phyloP scores from a whole-genome alignment of 2,888 invertebrate species.

The Chrysolina oricalcia region DNA sequence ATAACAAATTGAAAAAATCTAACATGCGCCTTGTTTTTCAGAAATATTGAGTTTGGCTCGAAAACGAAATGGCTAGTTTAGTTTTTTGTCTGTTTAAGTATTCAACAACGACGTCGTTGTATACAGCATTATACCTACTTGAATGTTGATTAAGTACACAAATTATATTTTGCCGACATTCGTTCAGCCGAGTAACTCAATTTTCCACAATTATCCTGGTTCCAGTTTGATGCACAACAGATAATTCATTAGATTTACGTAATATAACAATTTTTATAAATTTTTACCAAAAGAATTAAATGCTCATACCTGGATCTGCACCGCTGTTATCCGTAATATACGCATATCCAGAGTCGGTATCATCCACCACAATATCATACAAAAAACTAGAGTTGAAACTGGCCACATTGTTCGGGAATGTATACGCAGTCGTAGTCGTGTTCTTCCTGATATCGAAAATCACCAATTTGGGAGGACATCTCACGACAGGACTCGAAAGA shows the following conservation, averaged over 20 bases:
- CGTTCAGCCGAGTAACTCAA: neutral
- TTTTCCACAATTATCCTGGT: neutral
- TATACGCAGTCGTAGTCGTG: constrained; percentile 74
- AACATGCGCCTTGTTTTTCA: no score
- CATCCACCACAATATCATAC: constrained; percentile 83
- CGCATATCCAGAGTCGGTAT: constrained; percentile 79
- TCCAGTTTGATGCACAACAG: neutral
- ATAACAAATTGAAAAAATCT: no score
- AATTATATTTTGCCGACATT: neutral
- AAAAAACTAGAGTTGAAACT: constrained; percentile 76
- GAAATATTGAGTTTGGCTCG: no score
- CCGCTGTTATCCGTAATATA: constrained; percentile 83
- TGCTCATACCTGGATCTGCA: constrained; percentile 77
- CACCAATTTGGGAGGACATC: constrained; percentile 81
- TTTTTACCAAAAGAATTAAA: neutral
- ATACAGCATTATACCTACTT: neutral
- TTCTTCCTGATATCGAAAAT: constrained; percentile 79
- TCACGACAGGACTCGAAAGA: constrained; percentile 73
- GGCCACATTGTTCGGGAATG: constrained; percentile 77
- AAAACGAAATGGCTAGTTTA: no score
- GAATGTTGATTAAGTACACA: neutral
- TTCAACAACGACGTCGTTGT: no score
- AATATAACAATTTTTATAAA: neutral
- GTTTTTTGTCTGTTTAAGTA: no score
- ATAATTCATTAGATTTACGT: neutral